phyloP scores from a whole-genome alignment of 30 jellyfish, hydroid and myxozoan species.

The Aurelia coerulea region DNA sequence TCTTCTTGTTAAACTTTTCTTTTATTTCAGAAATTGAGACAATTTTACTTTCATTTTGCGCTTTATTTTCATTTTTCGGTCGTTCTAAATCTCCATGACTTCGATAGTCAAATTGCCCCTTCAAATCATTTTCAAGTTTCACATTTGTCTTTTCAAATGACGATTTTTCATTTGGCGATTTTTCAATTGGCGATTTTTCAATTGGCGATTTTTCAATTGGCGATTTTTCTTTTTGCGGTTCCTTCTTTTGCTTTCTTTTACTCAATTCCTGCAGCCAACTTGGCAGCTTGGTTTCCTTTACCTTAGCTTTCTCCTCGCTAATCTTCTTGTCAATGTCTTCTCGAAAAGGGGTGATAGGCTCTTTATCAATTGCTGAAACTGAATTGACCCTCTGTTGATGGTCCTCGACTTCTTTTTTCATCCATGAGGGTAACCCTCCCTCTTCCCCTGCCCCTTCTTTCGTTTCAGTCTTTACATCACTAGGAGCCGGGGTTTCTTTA shows the following conservation, averaged over 20 bases:
- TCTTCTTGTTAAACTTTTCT: slow-evolving; percentile 2
- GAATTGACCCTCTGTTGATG: background rate
- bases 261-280: slow-evolving; percentile 60
- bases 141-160: background rate
- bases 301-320: slow-evolving; percentile 5
- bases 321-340: background rate
- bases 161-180: background rate
- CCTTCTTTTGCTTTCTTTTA: slow-evolving; percentile 24
- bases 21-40: slow-evolving; percentile 9
- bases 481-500: background rate
- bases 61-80: background rate
- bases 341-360: background rate
- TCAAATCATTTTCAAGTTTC: background rate
- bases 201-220: background rate
- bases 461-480: slow-evolving; percentile 3
- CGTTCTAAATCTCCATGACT: slow-evolving; percentile 2
- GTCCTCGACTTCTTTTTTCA: slow-evolving; percentile 10
- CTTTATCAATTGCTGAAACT: background rate
- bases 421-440: slow-evolving; percentile 31
- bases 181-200: background rate
- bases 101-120: slow-evolving; percentile 10
- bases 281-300: slow-evolving; percentile 9
- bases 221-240: no score
- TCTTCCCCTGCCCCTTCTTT: background rate
- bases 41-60: background rate